Percentiles rank a stretch among this genome's conserved stretches.
phyloP scores from a whole-genome alignment of 2,113 vertebrate species.

The Chionis minor region DNA sequence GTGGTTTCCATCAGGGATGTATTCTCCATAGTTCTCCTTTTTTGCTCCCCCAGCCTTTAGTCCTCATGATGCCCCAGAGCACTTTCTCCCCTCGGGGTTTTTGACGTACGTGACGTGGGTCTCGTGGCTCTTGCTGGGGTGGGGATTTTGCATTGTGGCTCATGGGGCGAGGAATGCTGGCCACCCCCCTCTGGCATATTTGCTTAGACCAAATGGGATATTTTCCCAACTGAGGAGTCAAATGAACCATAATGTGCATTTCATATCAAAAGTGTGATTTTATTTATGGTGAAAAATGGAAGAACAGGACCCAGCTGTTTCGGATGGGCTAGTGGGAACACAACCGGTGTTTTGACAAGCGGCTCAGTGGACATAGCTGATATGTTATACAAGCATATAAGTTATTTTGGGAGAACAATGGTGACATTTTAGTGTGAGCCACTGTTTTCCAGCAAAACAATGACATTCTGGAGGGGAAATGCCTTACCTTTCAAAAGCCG shows the following conservation, averaged over 20 bases:
- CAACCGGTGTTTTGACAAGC: neutral
- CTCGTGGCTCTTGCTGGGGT: neutral
- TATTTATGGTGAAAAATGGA: neutral
- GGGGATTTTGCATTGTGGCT: neutral
- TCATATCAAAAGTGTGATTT: neutral
- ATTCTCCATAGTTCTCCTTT: neutral
- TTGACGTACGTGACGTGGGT: accelerated
- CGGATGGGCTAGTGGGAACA: neutral
- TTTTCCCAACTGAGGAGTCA: neutral
- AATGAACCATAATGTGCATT: neutral
- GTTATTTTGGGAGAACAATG: neutral
- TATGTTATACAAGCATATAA: neutral
- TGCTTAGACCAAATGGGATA: accelerated
- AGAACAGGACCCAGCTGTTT: neutral
- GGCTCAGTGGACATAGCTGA: neutral
- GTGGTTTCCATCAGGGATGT: accelerated
- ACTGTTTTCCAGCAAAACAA: neutral
- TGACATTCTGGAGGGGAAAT: neutral
- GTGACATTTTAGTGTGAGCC: neutral
- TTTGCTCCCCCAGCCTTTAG: neutral
- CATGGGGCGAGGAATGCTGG: neutral
- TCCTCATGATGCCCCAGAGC: neutral
- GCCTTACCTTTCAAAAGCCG: neutral
- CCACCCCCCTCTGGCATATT: neutral
- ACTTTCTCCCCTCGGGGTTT: neutral